Evolutionary conservation across 1,140 invertebrate species (phyloP), one percentile per base, ranked within the genome.

Genomic region (Laupala kohalensis): DNA sequence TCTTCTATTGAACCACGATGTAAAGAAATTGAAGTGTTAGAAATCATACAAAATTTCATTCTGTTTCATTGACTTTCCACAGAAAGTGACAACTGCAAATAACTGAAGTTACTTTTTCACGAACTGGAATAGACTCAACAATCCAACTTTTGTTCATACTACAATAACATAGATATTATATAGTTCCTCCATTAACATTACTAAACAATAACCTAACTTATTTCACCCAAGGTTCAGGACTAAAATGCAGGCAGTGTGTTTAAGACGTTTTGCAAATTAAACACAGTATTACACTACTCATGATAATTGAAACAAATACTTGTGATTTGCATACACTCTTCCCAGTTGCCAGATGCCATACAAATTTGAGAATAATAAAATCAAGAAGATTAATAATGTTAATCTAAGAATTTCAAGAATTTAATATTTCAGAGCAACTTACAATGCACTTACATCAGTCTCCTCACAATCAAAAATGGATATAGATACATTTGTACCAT

Each of bases 281-380:
- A 9, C 19, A 19, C 37, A 53, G 37, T 68, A 68, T 27, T 23
- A 68, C 0, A 68, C 5, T 29, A 23, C 67, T 28, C 27, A 23
- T 65, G 64, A n/a, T 19, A 25, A 65, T 25, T 68, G 6, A 37
- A 29, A 68, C 25, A 68, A 68, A 29, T n/a, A 27, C 67, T 24
- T 29, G 24, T 9, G 29, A 68, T 12, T 29, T 29, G 67, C 29
- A 29, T 27, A 15, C 29, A 29, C 23, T 37, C n/a, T 37, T 68
- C 26, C 67, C 67, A n/a, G 9, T 29, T 68, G n/a, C 29, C 26
- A 29, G 29, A 27, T n/a, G 29, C 67, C 67, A 68, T n/a, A 68
- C 29, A 27, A 29, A 27, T 24, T 68, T 9, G 27, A 29, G 27
- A n/a, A 68, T 27, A 29, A 23, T 68, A 68, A 27, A 68, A 29